Conservation (phyloP, 37 sponge, comb jelly and placozoan genomes). For the Haliclona indistincta region DNA sequence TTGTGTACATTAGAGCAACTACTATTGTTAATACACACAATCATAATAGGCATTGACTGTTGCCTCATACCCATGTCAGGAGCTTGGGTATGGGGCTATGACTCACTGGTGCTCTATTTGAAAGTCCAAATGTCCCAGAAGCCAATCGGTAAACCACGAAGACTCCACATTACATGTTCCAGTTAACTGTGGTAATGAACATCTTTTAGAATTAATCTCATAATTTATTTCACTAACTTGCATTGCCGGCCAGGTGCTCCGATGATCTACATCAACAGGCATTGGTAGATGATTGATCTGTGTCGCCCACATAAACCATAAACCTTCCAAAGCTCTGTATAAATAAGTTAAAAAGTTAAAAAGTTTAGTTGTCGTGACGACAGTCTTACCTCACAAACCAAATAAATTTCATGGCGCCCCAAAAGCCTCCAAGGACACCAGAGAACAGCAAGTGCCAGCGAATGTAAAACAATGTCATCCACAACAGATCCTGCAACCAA, state of each 20-base stretch:
- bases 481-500: constrained; percentile 64
- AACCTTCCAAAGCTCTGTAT: constrained; percentile 71
- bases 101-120: constrained; percentile 86
- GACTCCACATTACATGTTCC: too few relatives aligned
- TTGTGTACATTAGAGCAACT: too few relatives aligned
- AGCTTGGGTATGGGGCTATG: too few relatives aligned
- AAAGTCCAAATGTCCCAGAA: constrained; percentile 5
- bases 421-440: constrained; percentile 65
- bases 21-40: too few relatives aligned
- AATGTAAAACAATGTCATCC: constrained; percentile 36
- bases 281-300: constrained; percentile 84
- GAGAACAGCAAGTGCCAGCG: constrained; percentile 55
- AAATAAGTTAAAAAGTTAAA: too few relatives aligned
- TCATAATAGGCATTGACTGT: too few relatives aligned
- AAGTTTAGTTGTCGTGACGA: too few relatives aligned
- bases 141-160: background rate
- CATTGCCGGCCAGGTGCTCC: constrained; percentile 65
- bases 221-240: too few relatives aligned
- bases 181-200: too few relatives aligned
- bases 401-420: constrained; percentile 34
- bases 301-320: constrained; percentile 87
- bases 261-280: constrained; percentile 66
- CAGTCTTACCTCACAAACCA: background rate
- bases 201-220: too few relatives aligned
- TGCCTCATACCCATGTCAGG: too few relatives aligned